phyloP scores from a whole-genome alignment of 2,113 vertebrate species.

The Sinocyclocheilus grahami region DNA sequence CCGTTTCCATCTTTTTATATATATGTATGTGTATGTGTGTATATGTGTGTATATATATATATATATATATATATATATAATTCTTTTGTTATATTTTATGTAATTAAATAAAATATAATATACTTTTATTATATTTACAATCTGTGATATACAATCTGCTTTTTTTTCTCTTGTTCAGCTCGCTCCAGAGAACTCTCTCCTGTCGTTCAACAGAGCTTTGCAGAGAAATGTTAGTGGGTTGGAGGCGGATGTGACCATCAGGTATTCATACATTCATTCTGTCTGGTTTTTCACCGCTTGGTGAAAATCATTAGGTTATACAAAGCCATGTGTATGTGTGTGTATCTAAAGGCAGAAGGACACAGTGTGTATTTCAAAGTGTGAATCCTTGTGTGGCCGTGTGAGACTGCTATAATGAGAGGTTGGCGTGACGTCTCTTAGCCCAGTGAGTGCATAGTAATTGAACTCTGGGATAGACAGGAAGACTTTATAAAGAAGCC shows the following conservation, averaged over 20 bases:
- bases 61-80: neutral
- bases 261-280: conserved; percentile 70
- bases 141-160: too few relatives aligned
- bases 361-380: neutral
- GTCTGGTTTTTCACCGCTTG: neutral
- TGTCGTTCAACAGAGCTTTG: conserved; percentile 92
- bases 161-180: conserved; percentile 70
- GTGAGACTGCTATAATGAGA: conserved; percentile 22
- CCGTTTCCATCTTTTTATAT: neutral
- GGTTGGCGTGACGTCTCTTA: neutral
- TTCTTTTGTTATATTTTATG: neutral
- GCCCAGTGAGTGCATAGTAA: neutral
- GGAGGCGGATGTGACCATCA: conserved; percentile 87
- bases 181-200: conserved; percentile 93
- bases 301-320: conserved; percentile 40
- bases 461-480: conserved; percentile 24
- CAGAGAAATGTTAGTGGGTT: conserved; percentile 87
- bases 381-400: conserved; percentile 32
- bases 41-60: too few relatives aligned
- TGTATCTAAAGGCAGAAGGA: too few relatives aligned
- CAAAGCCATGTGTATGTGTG: neutral
- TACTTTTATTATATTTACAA: too few relatives aligned
- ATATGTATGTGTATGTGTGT: too few relatives aligned
- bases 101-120: too few relatives aligned
- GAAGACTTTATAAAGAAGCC: conserved; percentile 18